Evolutionary conservation across 2,113 vertebrate genomes (phyloP).

Genomic region (Tachycineta bicolor): DNA sequence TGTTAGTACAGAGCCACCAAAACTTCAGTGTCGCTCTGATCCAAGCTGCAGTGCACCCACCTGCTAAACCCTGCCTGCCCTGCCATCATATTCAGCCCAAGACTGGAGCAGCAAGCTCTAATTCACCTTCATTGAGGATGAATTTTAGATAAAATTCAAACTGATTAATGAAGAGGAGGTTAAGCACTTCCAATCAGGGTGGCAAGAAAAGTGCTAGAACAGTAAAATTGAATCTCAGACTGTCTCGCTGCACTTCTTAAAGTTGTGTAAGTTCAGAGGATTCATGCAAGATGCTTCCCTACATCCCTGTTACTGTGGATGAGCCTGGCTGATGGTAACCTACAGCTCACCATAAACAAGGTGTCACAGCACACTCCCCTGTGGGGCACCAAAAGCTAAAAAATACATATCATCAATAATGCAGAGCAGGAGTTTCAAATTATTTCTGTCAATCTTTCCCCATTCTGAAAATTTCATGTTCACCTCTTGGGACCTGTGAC

Average conservation of each 20-base stretch:
- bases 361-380: background rate
- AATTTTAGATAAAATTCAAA: slow-evolving; percentile 48
- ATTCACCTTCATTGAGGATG: background rate
- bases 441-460: background rate
- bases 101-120: background rate
- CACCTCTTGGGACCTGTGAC: background rate
- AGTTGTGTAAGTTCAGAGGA: background rate
- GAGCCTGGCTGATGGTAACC: accelerated
- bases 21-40: background rate
- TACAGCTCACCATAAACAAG: background rate
- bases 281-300: background rate
- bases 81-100: background rate
- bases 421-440: background rate
- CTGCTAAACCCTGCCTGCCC: background rate
- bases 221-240: background rate
- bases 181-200: slow-evolving; percentile 53
- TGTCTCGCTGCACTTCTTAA: background rate
- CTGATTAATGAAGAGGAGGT: slow-evolving; percentile 61
- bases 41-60: background rate
- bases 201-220: background rate
- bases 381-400: background rate
- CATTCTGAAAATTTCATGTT: background rate
- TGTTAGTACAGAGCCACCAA: background rate
- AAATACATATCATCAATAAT: accelerated
- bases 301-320: background rate